Conservation (phyloP, 2,797 vertebrate genomes). For the Betta splendens region DNA sequence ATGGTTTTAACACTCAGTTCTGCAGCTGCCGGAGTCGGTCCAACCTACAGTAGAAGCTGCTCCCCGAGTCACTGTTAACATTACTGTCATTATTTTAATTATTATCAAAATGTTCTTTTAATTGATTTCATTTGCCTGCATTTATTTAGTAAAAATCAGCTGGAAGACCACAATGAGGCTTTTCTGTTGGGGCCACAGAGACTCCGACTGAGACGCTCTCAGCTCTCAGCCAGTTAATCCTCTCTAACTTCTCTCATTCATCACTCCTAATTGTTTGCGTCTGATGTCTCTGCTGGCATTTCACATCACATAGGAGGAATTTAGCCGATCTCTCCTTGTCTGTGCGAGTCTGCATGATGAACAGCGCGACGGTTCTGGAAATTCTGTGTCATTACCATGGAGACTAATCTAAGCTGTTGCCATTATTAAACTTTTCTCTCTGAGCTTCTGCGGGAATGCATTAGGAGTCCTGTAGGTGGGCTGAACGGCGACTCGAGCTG, state of each 20-base stretch:
- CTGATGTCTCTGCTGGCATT: slow-evolving; percentile 13
- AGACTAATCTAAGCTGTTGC: slow-evolving; percentile 61
- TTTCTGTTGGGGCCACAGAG: not conserved
- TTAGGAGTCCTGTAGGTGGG: slow-evolving; percentile 62
- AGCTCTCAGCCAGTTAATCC: slow-evolving; percentile 6
- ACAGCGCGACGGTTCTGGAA: slow-evolving; percentile 2
- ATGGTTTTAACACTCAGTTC: too few relatives aligned
- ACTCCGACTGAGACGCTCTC: too few relatives aligned
- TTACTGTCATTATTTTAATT: too few relatives aligned
- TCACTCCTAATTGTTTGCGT: slow-evolving; percentile 7
- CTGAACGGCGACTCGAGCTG: slow-evolving; percentile 56
- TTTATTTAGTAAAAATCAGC: not conserved
- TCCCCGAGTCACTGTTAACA: too few relatives aligned
- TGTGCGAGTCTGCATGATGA: slow-evolving; percentile 13
- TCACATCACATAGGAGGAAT: slow-evolving; percentile 11
- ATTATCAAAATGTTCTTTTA: too few relatives aligned
- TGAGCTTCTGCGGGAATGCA: slow-evolving; percentile 52
- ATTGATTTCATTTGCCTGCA: too few relatives aligned
- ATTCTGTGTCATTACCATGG: slow-evolving; percentile 62
- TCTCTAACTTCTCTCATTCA: slow-evolving; percentile 2
- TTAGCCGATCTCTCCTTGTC: not conserved
- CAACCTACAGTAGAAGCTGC: too few relatives aligned
- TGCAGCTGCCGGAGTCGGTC: too few relatives aligned
- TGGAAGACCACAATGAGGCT: not conserved
- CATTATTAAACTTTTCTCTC: slow-evolving; percentile 68